Base-by-base conservation (phyloP, 1,140 invertebrate species). In the Penaeus indicus region DNA sequence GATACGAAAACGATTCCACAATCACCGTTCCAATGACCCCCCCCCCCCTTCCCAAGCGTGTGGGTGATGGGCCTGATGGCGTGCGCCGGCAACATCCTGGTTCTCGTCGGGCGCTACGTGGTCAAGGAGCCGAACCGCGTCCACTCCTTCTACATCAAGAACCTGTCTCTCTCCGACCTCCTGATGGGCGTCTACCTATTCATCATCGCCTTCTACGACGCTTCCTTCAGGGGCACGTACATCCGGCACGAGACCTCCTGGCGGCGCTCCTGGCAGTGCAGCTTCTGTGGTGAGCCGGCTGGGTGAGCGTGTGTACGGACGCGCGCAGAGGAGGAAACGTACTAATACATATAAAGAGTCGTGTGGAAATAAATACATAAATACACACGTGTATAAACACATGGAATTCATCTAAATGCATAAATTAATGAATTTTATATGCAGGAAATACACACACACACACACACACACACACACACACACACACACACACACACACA, bases 141-240 rank as follows among this genome's bases (percentile, higher is more conserved):
- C 8, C 86, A 88, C 67, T 88, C 86, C 32, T 88, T 88, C 86
- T 88, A 88, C 79, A 88, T 88, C 86, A 88, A 88, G 79, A 88
- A 88, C 80, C 80, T 88, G 10, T 88, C 86, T 7, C 80, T 88
- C 54, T 88, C 86, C 0, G 86, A 88, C 62, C 72, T 88, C 18
- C 67, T 88, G 86, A 88, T 88, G 86, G 86, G 86, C 4, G 81
- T 88, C 27, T 88, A 88, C 63, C 86, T 88, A 19, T 88, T 88
- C 86, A 77, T 88, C 80, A 88, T 88, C 79, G 86, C 86, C 79
- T 88, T 80, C 54, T 88, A 88, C 79, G 86, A 88, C 80, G 86
- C 86, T 18, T 88, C 47, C 86, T 88, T 88, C 86, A 83, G 86
- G 54, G 86, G 86, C 8, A 19, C 86, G 1, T 88, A 88, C 67